Conservation (phyloP, 1,140 invertebrate species). For the Papilio aristodemus region DNA sequence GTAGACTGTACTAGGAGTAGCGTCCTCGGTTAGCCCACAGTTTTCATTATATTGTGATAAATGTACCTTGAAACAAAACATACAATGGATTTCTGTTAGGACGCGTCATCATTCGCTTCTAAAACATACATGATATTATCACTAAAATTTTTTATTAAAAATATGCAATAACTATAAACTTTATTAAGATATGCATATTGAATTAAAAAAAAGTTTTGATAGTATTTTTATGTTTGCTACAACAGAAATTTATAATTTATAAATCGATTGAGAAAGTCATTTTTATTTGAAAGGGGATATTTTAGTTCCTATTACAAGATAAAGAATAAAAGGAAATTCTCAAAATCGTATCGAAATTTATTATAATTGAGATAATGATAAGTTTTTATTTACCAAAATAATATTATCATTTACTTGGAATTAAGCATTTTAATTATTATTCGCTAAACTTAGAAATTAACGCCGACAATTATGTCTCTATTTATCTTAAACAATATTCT, state of each 20-base stretch:
- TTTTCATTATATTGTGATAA: constrained; percentile 10
- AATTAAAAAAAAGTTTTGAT: too few species aligned
- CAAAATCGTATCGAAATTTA: too few species aligned
- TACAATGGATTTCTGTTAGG: constrained; percentile 6
- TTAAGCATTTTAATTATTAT: neutral
- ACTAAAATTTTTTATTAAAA: neutral
- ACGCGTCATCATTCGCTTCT: constrained; percentile 10
- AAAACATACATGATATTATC: neutral
- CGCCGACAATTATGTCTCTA: neutral
- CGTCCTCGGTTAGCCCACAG: neutral
- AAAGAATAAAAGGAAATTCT: too few species aligned
- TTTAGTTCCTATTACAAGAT: too few species aligned
- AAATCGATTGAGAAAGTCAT: too few species aligned
- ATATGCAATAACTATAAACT: too few species aligned
- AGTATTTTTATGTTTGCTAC: neutral
- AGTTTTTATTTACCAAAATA: too few species aligned
- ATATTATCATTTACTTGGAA: too few species aligned
- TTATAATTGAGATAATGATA: too few species aligned
- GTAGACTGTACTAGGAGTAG: neutral
- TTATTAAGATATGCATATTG: too few species aligned
- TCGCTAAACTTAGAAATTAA: neutral
- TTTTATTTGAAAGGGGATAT: too few species aligned
- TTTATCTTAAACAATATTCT: neutral
- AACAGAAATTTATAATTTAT: neutral
- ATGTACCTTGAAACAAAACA: constrained; percentile 2